phyloP scores from a whole-genome alignment of 2,888 invertebrate species.

The Pemphredon lugubris region DNA sequence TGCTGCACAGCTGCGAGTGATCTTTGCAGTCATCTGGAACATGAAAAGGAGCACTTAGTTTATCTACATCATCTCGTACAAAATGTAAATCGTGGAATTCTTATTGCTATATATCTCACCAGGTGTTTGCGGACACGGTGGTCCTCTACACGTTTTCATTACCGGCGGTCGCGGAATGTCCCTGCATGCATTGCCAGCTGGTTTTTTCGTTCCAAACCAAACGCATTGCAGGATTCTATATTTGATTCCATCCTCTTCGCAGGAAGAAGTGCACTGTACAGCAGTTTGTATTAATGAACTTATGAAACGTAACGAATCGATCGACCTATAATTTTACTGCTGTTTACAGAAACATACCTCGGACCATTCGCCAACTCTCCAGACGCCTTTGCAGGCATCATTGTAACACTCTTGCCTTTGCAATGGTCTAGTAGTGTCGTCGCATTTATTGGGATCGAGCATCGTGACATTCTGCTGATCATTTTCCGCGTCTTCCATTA shows the following conservation, averaged over 20 bases:
- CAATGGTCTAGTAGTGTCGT: conserved; percentile 87
- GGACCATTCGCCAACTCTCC: conserved; percentile 96
- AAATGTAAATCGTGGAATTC: background rate
- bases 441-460: conserved; percentile 85
- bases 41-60: background rate
- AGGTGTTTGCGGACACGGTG: conserved; percentile 83
- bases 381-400: conserved; percentile 92
- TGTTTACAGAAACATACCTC: conserved; percentile 88
- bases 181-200: conserved; percentile 93
- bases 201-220: conserved; percentile 92
- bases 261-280: conserved; percentile 90
- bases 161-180: conserved; percentile 89
- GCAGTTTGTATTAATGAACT: background rate
- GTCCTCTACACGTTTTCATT: conserved; percentile 89
- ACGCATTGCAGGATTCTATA: conserved; percentile 95
- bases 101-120: conserved; percentile 66
- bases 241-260: conserved; percentile 91
- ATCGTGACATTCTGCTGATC: conserved; percentile 82
- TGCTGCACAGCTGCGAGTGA: conserved; percentile 91
- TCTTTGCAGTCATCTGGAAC: conserved; percentile 88
- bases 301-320: background rate
- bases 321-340: too few species aligned
- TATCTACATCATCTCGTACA: background rate
- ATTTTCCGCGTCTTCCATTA: conserved; percentile 81
- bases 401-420: conserved; percentile 91